These are phyloP conservation scores for Trichoplusia ni DNA, from an alignment of 1,140 invertebrate species.

Conservation along the genomic window DNA sequence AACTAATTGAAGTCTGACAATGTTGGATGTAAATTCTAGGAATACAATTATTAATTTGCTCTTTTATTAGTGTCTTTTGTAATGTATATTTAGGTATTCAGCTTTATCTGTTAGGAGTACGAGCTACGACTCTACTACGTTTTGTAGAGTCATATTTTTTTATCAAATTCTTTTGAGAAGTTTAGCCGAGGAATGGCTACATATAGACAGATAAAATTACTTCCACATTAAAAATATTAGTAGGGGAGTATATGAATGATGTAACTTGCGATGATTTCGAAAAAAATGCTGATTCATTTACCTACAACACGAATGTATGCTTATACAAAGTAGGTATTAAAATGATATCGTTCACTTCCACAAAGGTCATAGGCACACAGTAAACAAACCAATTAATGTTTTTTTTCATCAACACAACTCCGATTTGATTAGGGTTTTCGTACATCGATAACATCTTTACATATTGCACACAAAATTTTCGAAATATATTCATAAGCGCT, in stretches of 20 bases:
- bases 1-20: background rate
- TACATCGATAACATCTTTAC: constrained; percentile 15
- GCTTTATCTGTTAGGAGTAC: too few species aligned
- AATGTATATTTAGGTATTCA: too few species aligned
- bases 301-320: background rate
- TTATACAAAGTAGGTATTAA: constrained; percentile 7
- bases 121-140: too few species aligned
- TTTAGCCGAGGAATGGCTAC: too few species aligned
- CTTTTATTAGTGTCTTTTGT: too few species aligned
- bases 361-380: constrained; percentile 24
- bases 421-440: constrained; percentile 22
- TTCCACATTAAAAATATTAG: background rate
- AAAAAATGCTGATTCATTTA: background rate
- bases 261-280: background rate
- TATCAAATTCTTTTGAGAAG: too few species aligned
- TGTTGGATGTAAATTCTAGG: background rate
- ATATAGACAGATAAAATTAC: too few species aligned
- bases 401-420: constrained; percentile 23
- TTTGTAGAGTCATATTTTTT: too few species aligned
- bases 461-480: background rate
- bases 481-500: too few species aligned
- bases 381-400: constrained; percentile 42
- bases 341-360: constrained; percentile 7
- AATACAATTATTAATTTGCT: background rate
- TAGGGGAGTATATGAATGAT: too few species aligned